Evolutionary conservation across 1,140 invertebrate genomes (phyloP), one percentile per base, ranked within the genome.

Genomic region (Druon quercuslanigerum): DNA sequence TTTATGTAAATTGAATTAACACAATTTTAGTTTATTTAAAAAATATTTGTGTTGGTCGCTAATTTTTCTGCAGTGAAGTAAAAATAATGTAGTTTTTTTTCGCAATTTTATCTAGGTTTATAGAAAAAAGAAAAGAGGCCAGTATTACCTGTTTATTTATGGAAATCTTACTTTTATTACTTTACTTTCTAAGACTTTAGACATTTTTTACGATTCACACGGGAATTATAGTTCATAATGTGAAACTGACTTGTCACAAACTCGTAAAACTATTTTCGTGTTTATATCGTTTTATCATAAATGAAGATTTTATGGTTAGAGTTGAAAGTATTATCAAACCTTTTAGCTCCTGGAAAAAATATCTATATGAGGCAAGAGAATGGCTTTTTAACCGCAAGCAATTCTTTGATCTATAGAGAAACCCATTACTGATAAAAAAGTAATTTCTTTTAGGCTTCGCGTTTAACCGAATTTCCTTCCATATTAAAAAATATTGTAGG

Each of bases 171-270:
- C 13, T 33, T 60, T 8, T 25, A 16, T 66, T 66, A 66, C 60
- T 16, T 66, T 40, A 66, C 60, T 66, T 66, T 66, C 60, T 66
- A 66, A n/a, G 40, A 66, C 46, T 46, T 66, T 40, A 66, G 25
- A 66, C 60, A 66, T 33, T 66, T 66, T 33, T 66, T 33, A 40
- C 60, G 25, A 66, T 66, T 66, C 60, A 66, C 25, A 40, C 14
- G 60, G 20, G 40, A 66, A 66, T 66, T 66, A 66, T 66, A n/a
- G n/a, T 8, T 20, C 60, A 66, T 66, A n/a, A 66, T 40, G n/a
- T 66, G 11, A 40, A 66, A 66, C 60, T 33, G 25, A 33, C 46
- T 66, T 66, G 33, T 16, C 25, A 66, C 9, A 14, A 40, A 20
- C 16, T n/a, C 40, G 40, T 40, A 66, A 46, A 40, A 13, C 3